A percentile compares a stretch with the other conserved stretches of the same genome.
Evolutionary conservation across 1,140 invertebrate species (phyloP).

Genomic region (Nebria ingens): DNA sequence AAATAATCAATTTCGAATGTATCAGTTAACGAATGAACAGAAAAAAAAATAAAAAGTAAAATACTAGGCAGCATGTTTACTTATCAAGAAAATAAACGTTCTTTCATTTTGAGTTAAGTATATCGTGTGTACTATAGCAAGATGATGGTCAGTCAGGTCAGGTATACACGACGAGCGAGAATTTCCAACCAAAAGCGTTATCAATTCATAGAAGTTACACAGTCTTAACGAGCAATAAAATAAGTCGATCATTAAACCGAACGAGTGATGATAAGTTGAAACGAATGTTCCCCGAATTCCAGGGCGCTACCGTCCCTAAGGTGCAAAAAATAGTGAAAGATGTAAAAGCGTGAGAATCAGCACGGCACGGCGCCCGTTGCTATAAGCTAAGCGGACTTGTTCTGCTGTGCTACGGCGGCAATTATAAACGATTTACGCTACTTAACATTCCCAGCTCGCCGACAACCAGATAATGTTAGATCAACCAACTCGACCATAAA

Average conservation of each 20-base stretch:
- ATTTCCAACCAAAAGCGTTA: neutral
- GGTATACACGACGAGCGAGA: neutral
- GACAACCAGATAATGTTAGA: constrained; percentile 25
- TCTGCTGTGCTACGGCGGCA: constrained; percentile 22
- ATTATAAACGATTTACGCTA: constrained; percentile 25
- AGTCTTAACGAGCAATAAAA: constrained; percentile 5
- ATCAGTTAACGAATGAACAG: too few relatives aligned
- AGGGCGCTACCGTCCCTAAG: neutral
- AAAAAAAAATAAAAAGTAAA: too few relatives aligned
- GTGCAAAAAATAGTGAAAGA: constrained; percentile 12
- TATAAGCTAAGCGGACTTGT: too few relatives aligned
- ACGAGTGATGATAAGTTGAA: constrained; percentile 1
- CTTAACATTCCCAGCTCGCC: constrained; percentile 26
- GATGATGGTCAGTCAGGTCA: neutral
- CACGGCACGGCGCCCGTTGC: constrained; percentile 17
- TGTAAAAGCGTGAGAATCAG: constrained; percentile 17
- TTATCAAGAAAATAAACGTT: too few relatives aligned
- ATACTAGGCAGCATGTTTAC: too few relatives aligned
- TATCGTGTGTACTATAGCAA: too few relatives aligned
- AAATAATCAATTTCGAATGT: too few relatives aligned
- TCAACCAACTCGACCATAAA: constrained; percentile 26
- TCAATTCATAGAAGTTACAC: constrained; percentile 6
- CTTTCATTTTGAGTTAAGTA: too few relatives aligned
- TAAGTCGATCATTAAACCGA: constrained; percentile 4
- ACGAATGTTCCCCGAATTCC: constrained; percentile 1